phyloP scores from a whole-genome alignment of 2,888 invertebrate species.

The Drosophila gaucha region DNA sequence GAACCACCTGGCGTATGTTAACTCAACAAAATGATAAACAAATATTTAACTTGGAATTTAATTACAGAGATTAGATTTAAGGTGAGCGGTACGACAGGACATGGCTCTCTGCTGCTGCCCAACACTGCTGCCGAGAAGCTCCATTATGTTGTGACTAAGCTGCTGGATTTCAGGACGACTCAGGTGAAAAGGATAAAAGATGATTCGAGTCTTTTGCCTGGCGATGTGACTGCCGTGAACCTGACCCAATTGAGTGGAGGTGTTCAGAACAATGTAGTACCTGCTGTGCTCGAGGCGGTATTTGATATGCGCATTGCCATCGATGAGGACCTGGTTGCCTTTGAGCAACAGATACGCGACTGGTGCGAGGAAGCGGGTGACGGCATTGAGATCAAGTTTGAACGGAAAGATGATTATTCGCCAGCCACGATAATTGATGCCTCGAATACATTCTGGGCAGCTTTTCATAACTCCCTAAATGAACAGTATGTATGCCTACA shows the following conservation, averaged over 20 bases:
- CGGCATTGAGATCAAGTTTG: slow-evolving; percentile 88
- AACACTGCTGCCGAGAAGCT: slow-evolving; percentile 95
- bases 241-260: slow-evolving; percentile 94
- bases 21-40: not conserved
- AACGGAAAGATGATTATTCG: slow-evolving; percentile 87
- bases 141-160: slow-evolving; percentile 89
- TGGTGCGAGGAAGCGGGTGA: slow-evolving; percentile 90
- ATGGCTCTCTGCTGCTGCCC: slow-evolving; percentile 92
- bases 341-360: slow-evolving; percentile 86
- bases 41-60: not conserved
- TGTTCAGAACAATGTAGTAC: slow-evolving; percentile 95
- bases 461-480: slow-evolving; percentile 87
- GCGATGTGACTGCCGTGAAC: slow-evolving; percentile 95
- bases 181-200: slow-evolving; percentile 88
- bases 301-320: slow-evolving; percentile 89
- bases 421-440: slow-evolving; percentile 87
- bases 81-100: slow-evolving; percentile 93
- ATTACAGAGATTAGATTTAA: slow-evolving; percentile 91
- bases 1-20: slow-evolving; percentile 89
- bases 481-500: slow-evolving; percentile 85
- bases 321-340: slow-evolving; percentile 86
- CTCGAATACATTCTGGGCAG: slow-evolving; percentile 89
- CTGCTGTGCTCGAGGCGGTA: slow-evolving; percentile 90
- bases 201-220: slow-evolving; percentile 84
- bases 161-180: slow-evolving; percentile 86